These are phyloP conservation scores for Serranus cabrilla DNA, from an alignment of 2,797 vertebrate species.

Conservation along the genomic window DNA sequence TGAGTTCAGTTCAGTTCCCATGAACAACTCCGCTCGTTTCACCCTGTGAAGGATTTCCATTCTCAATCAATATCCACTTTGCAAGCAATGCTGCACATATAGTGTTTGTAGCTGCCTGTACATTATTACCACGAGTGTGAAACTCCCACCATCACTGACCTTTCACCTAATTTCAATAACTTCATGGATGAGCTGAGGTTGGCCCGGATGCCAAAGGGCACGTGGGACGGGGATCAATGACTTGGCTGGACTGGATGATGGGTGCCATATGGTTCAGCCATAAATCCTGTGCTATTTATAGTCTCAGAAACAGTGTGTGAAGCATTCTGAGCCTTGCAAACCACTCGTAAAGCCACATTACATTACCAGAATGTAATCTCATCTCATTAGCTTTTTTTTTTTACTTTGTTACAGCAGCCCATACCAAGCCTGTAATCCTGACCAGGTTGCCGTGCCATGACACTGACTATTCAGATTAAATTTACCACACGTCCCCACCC, in stretches of 20 bases:
- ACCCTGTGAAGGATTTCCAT: conserved; percentile 9
- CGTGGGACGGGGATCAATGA: conserved; percentile 39
- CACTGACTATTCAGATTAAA: conserved; percentile 13
- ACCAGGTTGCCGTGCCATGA: neutral
- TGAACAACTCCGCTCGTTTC: neutral
- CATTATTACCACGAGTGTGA: conserved; percentile 4
- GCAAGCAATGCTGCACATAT: neutral
- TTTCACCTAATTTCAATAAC: conserved; percentile 32
- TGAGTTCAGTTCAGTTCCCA: conserved; percentile 19
- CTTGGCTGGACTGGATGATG: conserved; percentile 39
- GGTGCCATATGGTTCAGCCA: conserved; percentile 27
- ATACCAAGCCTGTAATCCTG: neutral
- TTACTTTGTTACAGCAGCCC: conserved; percentile 5
- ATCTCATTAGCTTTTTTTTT: neutral
- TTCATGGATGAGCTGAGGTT: conserved; percentile 51
- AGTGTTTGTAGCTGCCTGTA: conserved; percentile 13
- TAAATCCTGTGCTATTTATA: conserved; percentile 25
- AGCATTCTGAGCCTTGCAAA: neutral
- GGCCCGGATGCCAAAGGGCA: conserved; percentile 26
- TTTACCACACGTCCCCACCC: neutral
- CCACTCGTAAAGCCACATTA: neutral
- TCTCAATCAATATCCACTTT: conserved; percentile 15
- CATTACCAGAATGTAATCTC: neutral
- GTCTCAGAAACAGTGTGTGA: conserved; percentile 8
- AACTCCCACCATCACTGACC: conserved; percentile 19